phyloP scores from a whole-genome alignment of 1,140 invertebrate species.

The Drosophila malerkotliana region DNA sequence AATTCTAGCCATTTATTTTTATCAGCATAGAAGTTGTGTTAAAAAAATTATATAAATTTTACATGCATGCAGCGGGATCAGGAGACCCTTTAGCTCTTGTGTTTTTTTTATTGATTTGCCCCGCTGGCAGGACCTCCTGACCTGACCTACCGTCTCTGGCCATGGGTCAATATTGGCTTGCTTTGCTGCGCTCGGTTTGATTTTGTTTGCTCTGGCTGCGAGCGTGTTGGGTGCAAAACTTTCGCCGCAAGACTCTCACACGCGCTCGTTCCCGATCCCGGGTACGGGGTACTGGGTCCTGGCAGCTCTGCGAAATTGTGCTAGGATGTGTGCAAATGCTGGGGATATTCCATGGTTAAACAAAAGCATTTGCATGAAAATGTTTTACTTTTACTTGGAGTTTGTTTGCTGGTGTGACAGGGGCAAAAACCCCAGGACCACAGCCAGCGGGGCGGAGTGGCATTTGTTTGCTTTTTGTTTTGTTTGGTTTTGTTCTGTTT shows the following conservation, averaged over 20 bases:
- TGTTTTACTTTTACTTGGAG: constrained; percentile 77
- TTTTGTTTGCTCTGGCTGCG: constrained; percentile 65
- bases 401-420: constrained; percentile 32
- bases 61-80: neutral
- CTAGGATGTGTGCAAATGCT: constrained; percentile 50
- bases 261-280: constrained; percentile 3
- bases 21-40: too few relatives aligned
- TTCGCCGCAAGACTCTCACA: constrained; percentile 61
- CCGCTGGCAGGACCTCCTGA: constrained; percentile 7
- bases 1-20: neutral
- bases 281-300: neutral
- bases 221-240: constrained; percentile 59
- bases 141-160: constrained; percentile 16
- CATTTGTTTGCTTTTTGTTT: constrained; percentile 50
- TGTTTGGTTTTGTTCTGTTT: constrained; percentile 15
- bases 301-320: constrained; percentile 8
- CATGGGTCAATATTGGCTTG: constrained; percentile 73
- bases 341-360: constrained; percentile 77
- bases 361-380: constrained; percentile 78
- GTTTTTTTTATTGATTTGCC: constrained; percentile 15
- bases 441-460: constrained; percentile 3
- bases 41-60: neutral
- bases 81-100: neutral
- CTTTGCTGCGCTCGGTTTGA: constrained; percentile 77
- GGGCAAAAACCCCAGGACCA: neutral